Conservation (phyloP, 2,113 vertebrate species). For the Empidonax alnorum region DNA sequence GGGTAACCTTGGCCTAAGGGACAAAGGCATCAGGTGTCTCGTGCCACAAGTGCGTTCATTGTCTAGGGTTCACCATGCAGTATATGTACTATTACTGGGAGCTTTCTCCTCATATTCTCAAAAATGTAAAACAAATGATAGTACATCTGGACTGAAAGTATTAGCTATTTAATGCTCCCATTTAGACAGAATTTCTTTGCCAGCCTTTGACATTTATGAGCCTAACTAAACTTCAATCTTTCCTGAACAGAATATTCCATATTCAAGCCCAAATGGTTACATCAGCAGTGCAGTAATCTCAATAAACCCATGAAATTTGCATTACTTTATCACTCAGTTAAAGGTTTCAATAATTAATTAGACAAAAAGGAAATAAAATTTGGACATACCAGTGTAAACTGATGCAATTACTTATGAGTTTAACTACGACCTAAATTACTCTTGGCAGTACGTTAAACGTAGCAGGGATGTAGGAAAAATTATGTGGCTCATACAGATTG, state of each 20-base stretch:
- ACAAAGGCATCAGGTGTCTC: neutral
- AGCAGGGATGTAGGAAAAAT: neutral
- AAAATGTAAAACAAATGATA: neutral
- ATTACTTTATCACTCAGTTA: neutral
- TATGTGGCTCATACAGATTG: neutral
- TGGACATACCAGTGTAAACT: neutral
- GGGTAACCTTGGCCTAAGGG: neutral
- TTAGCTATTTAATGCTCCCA: neutral
- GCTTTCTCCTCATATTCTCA: neutral
- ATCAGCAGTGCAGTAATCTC: neutral
- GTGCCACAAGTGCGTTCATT: rapidly evolving
- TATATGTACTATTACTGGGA: neutral
- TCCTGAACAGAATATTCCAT: conserved; percentile 9
- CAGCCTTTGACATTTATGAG: neutral
- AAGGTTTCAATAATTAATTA: neutral
- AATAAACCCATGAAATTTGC: neutral
- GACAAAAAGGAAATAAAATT: neutral
- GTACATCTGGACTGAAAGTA: neutral
- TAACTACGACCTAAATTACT: neutral
- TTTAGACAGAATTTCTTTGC: neutral
- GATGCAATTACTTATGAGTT: neutral
- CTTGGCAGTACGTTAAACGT: neutral
- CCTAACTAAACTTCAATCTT: neutral
- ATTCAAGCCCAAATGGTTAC: neutral
- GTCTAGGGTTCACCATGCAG: neutral